Evolutionary conservation across 2,113 vertebrate genomes (phyloP).

Genomic region (Picathartes gymnocephalus): DNA sequence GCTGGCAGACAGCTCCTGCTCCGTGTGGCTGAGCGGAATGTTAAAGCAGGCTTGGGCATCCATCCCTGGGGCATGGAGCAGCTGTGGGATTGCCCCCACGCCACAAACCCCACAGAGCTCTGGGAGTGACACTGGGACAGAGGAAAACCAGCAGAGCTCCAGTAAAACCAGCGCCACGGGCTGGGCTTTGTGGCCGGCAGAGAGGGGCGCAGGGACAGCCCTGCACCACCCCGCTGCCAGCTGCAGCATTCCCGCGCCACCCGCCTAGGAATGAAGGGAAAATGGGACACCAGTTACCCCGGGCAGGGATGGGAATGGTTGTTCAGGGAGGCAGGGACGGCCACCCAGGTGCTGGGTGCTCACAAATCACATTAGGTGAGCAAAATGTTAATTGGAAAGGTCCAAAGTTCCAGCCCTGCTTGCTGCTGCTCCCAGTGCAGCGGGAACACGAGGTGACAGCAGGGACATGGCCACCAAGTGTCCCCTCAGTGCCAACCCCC

Average conservation of each 20-base stretch:
- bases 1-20: neutral
- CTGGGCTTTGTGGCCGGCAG: neutral
- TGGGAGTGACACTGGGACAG: fast-evolving
- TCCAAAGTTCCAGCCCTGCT: neutral
- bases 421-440: neutral
- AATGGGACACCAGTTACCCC: neutral
- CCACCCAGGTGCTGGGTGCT: neutral
- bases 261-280: constrained; percentile 17
- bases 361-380: neutral
- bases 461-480: neutral
- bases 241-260: neutral
- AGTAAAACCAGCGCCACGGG: neutral
- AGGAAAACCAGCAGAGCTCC: neutral
- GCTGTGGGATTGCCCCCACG: fast-evolving
- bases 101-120: neutral
- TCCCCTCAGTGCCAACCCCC: fast-evolving
- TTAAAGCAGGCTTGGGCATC: neutral
- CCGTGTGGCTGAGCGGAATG: neutral
- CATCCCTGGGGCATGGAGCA: fast-evolving
- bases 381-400: neutral
- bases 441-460: fast-evolving
- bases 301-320: neutral
- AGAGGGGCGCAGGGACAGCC: fast-evolving
- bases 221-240: neutral
- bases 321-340: neutral